Conservation (phyloP, 2,888 invertebrate species). For the Cataglyphis livida region DNA sequence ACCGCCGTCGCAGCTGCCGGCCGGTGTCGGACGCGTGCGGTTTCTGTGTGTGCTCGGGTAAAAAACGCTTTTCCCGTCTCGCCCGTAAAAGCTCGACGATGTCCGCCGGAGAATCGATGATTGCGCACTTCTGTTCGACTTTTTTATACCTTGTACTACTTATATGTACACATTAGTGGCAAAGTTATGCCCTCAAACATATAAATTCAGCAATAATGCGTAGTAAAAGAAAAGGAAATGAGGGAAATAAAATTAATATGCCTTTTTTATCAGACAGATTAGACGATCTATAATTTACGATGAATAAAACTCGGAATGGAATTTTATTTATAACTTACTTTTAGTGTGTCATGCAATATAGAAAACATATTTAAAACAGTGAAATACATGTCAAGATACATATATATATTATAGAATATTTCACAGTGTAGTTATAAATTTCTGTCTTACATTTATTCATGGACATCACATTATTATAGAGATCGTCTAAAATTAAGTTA, state of each 20-base stretch:
- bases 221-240: background rate
- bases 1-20: constrained; percentile 65
- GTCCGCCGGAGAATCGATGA: constrained; percentile 18
- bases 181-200: background rate
- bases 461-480: background rate
- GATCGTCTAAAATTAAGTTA: background rate
- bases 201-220: background rate
- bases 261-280: too few relatives aligned
- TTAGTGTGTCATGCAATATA: background rate
- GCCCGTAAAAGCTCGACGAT: constrained; percentile 16
- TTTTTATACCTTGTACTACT: background rate
- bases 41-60: background rate
- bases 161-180: constrained; percentile 8
- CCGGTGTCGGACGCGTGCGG: constrained; percentile 40
- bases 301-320: background rate
- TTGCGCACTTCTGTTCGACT: background rate
- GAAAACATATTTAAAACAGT: background rate
- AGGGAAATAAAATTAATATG: background rate
- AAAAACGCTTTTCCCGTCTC: constrained; percentile 12
- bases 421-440: background rate
- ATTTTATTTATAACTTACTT: background rate
- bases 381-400: background rate
- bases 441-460: background rate
- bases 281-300: background rate
- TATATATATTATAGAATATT: background rate